Conservation (phyloP, 2,113 vertebrate species). For the Xiphophorus maculatus region DNA sequence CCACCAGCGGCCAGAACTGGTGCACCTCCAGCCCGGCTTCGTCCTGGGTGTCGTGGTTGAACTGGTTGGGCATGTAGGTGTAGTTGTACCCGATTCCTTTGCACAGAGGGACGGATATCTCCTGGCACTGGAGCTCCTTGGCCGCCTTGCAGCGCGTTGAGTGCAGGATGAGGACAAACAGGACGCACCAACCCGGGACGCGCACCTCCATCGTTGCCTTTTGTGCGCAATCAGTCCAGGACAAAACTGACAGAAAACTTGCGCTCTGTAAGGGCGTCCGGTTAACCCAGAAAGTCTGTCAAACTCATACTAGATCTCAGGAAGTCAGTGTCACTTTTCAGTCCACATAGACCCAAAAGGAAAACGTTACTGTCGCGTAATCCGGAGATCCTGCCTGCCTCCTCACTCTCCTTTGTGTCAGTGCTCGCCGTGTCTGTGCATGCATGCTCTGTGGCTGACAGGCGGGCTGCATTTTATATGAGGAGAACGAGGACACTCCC, state of each 20-base stretch:
- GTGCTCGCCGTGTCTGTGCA: neutral
- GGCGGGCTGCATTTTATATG: constrained; percentile 84
- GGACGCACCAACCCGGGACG: constrained; percentile 54
- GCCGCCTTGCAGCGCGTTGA: constrained; percentile 68
- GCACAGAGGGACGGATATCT: constrained; percentile 93
- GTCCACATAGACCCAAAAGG: constrained; percentile 1
- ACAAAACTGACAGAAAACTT: constrained; percentile 55
- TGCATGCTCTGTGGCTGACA: constrained; percentile 10
- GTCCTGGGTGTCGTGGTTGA: constrained; percentile 93
- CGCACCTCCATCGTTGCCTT: constrained; percentile 51
- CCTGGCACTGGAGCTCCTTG: constrained; percentile 90
- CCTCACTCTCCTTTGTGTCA: constrained; percentile 23
- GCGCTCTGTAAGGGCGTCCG: constrained; percentile 46
- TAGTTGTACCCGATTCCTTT: constrained; percentile 91
- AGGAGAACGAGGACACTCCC: constrained; percentile 63
- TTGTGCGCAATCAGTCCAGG: constrained; percentile 14
- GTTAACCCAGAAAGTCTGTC: constrained; percentile 32
- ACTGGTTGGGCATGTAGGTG: constrained; percentile 93
- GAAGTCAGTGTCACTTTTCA: neutral
- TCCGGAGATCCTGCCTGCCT: neutral
- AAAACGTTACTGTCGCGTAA: constrained; percentile 6
- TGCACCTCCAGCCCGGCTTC: constrained; percentile 92
- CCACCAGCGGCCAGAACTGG: constrained; percentile 93
- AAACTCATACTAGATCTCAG: constrained; percentile 42
- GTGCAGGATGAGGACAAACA: constrained; percentile 51